Percentiles rank a stretch among this genome's conserved stretches.
Conservation (phyloP, 2,888 invertebrate species). For the Phragmatobia fuliginosa region DNA sequence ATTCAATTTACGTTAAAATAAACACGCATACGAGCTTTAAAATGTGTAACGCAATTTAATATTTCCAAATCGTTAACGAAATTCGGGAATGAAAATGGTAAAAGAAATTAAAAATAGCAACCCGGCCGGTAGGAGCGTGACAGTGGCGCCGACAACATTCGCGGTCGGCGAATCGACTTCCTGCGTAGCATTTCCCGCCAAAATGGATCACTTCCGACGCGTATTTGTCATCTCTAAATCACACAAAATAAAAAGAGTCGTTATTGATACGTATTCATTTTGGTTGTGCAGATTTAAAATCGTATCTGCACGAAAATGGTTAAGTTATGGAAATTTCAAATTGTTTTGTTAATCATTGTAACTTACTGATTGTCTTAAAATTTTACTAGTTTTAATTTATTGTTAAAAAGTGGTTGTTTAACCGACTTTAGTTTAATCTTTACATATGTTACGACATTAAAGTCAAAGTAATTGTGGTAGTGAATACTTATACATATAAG, state of each 20-base stretch:
- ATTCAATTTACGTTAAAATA: not conserved
- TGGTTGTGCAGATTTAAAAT: not conserved
- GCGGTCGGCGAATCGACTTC: conserved; percentile 85
- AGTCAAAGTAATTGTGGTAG: not conserved
- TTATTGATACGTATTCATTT: conserved; percentile 22
- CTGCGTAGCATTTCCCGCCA: conserved; percentile 82
- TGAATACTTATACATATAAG: too few species aligned
- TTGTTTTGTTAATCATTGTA: not conserved
- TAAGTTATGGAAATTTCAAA: too few species aligned
- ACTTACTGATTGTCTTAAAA: not conserved
- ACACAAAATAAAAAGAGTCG: conserved; percentile 59
- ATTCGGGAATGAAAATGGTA: conserved; percentile 40
- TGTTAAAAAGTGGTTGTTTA: not conserved
- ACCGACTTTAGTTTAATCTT: not conserved
- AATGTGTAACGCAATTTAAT: conserved; percentile 15
- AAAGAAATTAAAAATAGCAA: conserved; percentile 55
- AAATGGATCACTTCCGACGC: conserved; percentile 86
- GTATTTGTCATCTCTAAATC: conserved; percentile 83
- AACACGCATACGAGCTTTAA: not conserved
- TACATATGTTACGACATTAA: too few species aligned
- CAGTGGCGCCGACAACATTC: conserved; percentile 81
- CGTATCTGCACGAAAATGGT: not conserved
- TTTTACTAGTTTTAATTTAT: not conserved
- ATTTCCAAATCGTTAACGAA: conserved; percentile 32
- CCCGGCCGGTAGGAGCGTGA: conserved; percentile 52